These are phyloP conservation scores for Drosophila kambysellisi DNA, from an alignment of 2,888 invertebrate genomes.

Conservation along the genomic window DNA sequence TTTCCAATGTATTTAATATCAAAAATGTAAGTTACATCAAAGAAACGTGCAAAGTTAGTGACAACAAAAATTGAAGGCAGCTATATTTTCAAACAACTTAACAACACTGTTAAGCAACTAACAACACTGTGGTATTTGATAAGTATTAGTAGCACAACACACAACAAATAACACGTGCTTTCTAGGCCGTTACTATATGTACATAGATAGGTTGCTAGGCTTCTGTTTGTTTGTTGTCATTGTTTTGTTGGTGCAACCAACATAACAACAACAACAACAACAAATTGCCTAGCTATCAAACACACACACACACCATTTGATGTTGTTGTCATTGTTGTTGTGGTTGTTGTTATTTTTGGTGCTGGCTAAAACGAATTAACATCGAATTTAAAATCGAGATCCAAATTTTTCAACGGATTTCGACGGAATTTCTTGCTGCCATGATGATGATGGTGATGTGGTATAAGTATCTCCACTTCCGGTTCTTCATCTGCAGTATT, in stretches of 20 bases:
- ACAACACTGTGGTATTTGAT: conserved; percentile 31
- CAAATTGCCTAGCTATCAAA: conserved; percentile 33
- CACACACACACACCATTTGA: conserved; percentile 69
- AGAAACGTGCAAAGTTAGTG: conserved; percentile 48
- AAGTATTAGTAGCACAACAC: conserved; percentile 48
- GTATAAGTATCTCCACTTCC: conserved; percentile 81
- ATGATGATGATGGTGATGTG: conserved; percentile 83
- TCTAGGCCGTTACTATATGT: conserved; percentile 42
- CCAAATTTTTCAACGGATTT: conserved; percentile 83
- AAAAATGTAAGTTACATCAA: conserved; percentile 19
- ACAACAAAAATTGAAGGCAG: conserved; percentile 7
- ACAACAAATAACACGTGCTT: conserved; percentile 43
- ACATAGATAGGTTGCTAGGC: conserved; percentile 35
- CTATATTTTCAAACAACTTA: conserved; percentile 30
- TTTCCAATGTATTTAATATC: conserved; percentile 6
- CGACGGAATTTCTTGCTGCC: conserved; percentile 81
- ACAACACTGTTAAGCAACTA: conserved; percentile 35
- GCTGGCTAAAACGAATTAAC: conserved; percentile 83
- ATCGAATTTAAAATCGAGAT: conserved; percentile 84
- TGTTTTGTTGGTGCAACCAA: conserved; percentile 15
- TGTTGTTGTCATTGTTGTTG: conserved; percentile 40
- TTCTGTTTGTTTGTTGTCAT: conserved; percentile 35
- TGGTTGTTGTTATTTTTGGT: conserved; percentile 47
- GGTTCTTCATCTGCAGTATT: conserved; percentile 66
- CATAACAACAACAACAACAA: conserved; percentile 26